Percentiles rank a stretch among this genome's conserved stretches.
Evolutionary conservation across 2,888 invertebrate genomes (phyloP).

Genomic region (Stratiomys singularior): DNA sequence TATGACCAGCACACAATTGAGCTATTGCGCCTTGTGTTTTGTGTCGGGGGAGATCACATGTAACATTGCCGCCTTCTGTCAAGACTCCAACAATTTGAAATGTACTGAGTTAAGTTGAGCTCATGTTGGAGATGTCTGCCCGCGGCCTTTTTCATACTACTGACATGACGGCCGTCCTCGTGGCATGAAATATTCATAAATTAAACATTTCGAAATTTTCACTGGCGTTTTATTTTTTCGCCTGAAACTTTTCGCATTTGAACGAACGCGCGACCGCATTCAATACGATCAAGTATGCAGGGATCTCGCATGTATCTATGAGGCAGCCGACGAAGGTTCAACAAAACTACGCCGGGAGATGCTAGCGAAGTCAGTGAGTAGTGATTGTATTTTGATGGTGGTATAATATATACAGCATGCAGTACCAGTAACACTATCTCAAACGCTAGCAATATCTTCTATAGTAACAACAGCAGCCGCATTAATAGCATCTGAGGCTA

Average conservation of each 20-base stretch:
- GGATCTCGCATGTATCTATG: background rate
- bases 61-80: slow-evolving; percentile 45
- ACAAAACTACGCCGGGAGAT: background rate
- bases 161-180: slow-evolving; percentile 49
- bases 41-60: background rate
- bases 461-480: slow-evolving; percentile 14
- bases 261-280: slow-evolving; percentile 11
- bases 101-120: background rate
- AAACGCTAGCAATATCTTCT: background rate
- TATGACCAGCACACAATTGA: slow-evolving; percentile 23
- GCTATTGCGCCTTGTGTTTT: slow-evolving; percentile 16
- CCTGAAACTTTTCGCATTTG: slow-evolving; percentile 35
- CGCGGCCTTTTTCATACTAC: slow-evolving; percentile 46
- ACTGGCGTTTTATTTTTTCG: slow-evolving; percentile 42
- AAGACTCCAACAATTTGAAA: slow-evolving; percentile 33
- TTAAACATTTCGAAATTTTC: slow-evolving; percentile 51
- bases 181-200: slow-evolving; percentile 51
- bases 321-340: background rate
- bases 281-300: background rate
- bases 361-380: slow-evolving; percentile 7
- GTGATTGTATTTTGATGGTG: slow-evolving; percentile 11
- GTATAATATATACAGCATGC: background rate
- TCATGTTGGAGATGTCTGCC: slow-evolving; percentile 25
- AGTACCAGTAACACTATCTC: background rate
- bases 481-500: background rate